Evolutionary conservation across 1,140 invertebrate genomes (phyloP), one percentile per base, ranked within the genome.

Genomic region (Hestina assimilis): DNA sequence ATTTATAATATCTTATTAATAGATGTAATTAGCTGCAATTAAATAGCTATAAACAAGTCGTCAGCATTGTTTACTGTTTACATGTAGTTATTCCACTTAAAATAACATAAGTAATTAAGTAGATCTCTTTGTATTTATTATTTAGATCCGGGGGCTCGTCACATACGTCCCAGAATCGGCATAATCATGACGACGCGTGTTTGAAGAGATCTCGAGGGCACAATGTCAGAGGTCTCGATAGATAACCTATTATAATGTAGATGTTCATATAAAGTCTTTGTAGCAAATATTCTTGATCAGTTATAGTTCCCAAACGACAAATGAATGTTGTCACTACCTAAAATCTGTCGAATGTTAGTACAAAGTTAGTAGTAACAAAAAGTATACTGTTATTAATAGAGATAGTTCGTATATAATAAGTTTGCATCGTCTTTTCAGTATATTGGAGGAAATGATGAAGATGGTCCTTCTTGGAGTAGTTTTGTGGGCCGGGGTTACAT

Each of bases 381-480:
- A n/a, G n/a, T n/a, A n/a, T n/a, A n/a, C n/a, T n/a, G n/a, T 68
- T 69, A 47, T 23, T 7, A 0, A n/a, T 45, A 29, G 21, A 11
- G 2, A n/a, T 40, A 2, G 21, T 7, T 23, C 29, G 1, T 35
- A n/a, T 15, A 3, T 8, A 47, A 33, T 15, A 15, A 19, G 20
- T 28, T 20, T 63, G 66, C 3, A 8, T 17, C 15, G 4, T 38
- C 0, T 69, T 87, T 87, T 43, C 78, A 89, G 89, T 69, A 81
- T 89, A 68, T 71, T 89, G 62, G 89, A 89, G 72, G 88, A 89
- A 81, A 83, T 87, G 66, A 83, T 76, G 77, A 89, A 83, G 74
- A 77, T 89, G 76, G 72, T 87, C 26, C 40, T 87, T 20, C 71
- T 89, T 28, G 85, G 84, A 19, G 72, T 89, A 4, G 79, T 85